Evolutionary conservation across 2,113 vertebrate genomes (phyloP), one percentile per base, ranked within the genome.

Genomic region (Pampusana beccarii): DNA sequence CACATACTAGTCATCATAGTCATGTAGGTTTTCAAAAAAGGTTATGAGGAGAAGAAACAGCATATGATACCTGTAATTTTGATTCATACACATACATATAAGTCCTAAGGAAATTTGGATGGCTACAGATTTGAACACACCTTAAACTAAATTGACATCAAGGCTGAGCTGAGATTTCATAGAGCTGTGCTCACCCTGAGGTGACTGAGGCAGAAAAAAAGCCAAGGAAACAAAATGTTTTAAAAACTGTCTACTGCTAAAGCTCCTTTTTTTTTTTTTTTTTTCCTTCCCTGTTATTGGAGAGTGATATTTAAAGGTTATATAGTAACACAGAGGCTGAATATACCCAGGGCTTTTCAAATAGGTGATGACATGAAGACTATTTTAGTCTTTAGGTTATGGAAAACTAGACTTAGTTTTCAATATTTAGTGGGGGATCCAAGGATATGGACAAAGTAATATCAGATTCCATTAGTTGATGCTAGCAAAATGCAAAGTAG

Each of bases 401-500:
- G 31, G 61, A 93, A 79, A 96, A 81, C 23, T 46, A 91, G 58
- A 19, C 46, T 70, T 65, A 36, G 60, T 72, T 86, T 90, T 92
- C 88, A 93, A 13, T 84, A 66, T 88, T 95, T 95, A 91, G 31
- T 65, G 83, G 26, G 14, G 44, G 13, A 85, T 83, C 48, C 85
- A 94, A 91, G 66, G 92, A 56, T 96, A 91, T 33, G 79, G 88
- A 86, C 75, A 94, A 94, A 72, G 67, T 82, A 96, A 95, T 94
- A 97, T 94, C 82, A 88, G 70, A 93, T 95, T 96, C 93, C 57
- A 88, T 94, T 97, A 97, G 95, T 48, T 1, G 24, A 78, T 85
- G 66, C 87, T 92, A 89, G 75, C 80, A 96, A 97, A 97, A 97
- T 97, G 92, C 85, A 87, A 95, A 97, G 95, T 65, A 56, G 62